A percentile compares a stretch with the other conserved stretches of the same genome.
Evolutionary conservation across 2,797 vertebrate genomes (phyloP).

Genomic region (Cephalopachus bancanus): DNA sequence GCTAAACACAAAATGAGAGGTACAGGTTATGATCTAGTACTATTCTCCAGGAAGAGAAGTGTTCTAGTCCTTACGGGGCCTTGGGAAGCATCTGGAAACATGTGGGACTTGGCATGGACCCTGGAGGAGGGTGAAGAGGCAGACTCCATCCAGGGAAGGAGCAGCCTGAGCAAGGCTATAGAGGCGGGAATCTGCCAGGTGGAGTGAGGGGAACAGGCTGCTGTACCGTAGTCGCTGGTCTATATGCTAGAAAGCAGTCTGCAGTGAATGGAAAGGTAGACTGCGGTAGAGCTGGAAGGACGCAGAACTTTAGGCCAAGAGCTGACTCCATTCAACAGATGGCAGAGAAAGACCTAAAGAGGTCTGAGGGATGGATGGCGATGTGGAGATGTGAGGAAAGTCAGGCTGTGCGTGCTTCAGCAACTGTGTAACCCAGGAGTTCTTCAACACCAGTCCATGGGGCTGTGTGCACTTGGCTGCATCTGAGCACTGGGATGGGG

Average conservation of each 20-base stretch:
- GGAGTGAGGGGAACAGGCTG: background rate
- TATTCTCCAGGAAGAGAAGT: background rate
- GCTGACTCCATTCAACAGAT: background rate
- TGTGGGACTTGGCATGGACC: background rate
- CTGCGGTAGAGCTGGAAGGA: background rate
- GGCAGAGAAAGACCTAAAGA: background rate
- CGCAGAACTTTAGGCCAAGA: background rate
- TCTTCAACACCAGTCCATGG: background rate
- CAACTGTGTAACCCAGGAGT: background rate
- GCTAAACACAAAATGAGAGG: slow-evolving; percentile 1
- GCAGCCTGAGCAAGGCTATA: background rate
- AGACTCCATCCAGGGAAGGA: background rate
- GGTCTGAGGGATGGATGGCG: background rate
- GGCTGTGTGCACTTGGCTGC: background rate
- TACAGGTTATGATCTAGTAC: background rate
- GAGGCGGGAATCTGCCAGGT: background rate
- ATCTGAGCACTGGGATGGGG: background rate
- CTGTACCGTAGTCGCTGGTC: background rate
- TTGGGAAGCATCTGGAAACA: background rate
- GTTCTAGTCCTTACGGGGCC: background rate
- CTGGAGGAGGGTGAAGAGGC: background rate
- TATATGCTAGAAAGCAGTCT: background rate
- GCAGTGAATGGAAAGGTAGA: background rate
- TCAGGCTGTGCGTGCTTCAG: background rate
- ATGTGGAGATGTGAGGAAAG: background rate